Evolutionary conservation across 2,888 invertebrate species (phyloP), one percentile per base, ranked within the genome.

Genomic region (Actias luna): DNA sequence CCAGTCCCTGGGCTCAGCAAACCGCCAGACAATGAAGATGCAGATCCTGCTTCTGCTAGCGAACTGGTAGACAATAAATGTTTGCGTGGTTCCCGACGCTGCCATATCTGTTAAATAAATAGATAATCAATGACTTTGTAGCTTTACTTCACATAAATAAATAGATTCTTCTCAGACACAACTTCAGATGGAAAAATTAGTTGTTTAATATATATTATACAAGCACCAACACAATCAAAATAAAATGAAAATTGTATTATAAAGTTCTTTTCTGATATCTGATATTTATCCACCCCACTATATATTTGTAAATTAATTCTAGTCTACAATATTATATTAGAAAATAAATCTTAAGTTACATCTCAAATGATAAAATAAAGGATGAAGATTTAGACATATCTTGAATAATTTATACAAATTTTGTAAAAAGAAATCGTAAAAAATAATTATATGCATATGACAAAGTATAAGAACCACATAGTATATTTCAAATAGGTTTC

Each of bases 31-130:
- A 97, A 83, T 7, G 97, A 97, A 31, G 97, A 97, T 33, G 95
- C 96, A 27, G 97, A 97, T 36, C 96, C 97, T 52, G 96, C 97
- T 84, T 98, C 97, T 29, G 96, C 97, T 73, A 96, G 85, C 52
- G 97, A 97, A 71, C 97, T 96, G 18, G 97, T 97, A 8, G 97
- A 97, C 60, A 97, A 85, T 67, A 98, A 91, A 89, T 98, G 97
- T 82, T 96, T 97, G 61, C 98, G 94, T 5, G 98, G 97, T 82
- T 98, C 98, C 66, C 98, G 93, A 42, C 97, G 94, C 80, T 96
- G 96, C 98, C 98, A 98, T 67, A 98, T 95, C 87, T 96, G 88
- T 50, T 62, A 70, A 14, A 25, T 25, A 12, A 25, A 12, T 25
- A 22, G 22, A 4, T 25, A 16, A n/a, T n/a, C 1, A 7, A 7